Evolutionary conservation across 2,888 invertebrate genomes (phyloP), one percentile per base, ranked within the genome.

Genomic region (Clanis bilineata): DNA sequence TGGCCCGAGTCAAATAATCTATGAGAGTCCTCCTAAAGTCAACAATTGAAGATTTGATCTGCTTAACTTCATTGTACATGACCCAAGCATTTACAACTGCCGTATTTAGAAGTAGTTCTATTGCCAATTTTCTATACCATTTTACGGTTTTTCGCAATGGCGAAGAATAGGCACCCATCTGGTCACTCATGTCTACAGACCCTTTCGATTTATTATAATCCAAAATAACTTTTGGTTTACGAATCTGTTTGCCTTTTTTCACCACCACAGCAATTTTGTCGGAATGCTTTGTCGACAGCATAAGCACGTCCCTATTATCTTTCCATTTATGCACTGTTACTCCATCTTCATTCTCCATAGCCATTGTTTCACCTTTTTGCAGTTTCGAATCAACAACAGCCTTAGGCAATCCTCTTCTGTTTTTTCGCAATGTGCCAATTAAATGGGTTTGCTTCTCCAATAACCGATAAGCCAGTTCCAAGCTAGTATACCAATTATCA

Each of bases 401-500:
- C 56, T 72, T 71, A 39, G 78, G 78, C 58, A 80, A 70, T 28
- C 68, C 63, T 67, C 67, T 70, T 63, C 76, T 68, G 63, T 80
- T 80, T 66, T 73, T 76, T 64, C 75, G 61, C 39, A 82, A 56
- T 56, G 78, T 82, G 36, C 80, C 79, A 56, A 77, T 65, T 38
- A 80, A 64, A 71, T 81, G 75, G 10, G 77, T 80, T 51, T 78
- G 68, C 45, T 75, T 68, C 12, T 71, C 57, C 56, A 81, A 57
- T 60, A 82, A 64, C 51, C 68, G 56, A 32, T 72, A 59, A 21
- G 76, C 80, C 51, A 81, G 64, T 21, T 73, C 64, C 15, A 80
- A 56, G 62, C 74, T 78, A 44, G 77, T 79, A 61, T 77, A 76
- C 70, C 71, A 77, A 60, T 79, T 79, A 64, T 79, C 77, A n/a